Evolutionary conservation across 2,113 vertebrate genomes (phyloP).

Genomic region (Petroica traversi): DNA sequence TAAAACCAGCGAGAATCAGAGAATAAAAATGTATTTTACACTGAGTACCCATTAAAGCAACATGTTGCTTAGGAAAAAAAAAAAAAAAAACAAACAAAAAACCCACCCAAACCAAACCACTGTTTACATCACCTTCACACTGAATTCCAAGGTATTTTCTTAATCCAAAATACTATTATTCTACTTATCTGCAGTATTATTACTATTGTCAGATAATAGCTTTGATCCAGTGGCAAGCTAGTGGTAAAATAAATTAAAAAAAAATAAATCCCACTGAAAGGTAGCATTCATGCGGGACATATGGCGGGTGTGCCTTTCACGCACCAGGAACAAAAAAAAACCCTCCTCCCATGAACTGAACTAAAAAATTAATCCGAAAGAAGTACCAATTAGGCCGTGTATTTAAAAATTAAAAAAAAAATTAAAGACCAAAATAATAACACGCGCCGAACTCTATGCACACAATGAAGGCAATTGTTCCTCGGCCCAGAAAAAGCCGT

Average conservation of each 20-base stretch:
- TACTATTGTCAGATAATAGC: neutral
- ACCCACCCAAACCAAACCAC: neutral
- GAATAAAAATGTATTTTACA: neutral
- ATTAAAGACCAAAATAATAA: neutral
- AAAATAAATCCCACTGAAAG: slow-evolving; percentile 1
- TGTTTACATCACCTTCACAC: neutral
- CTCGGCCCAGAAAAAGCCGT: slow-evolving; percentile 11
- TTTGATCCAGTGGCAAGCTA: neutral
- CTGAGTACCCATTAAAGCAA: neutral
- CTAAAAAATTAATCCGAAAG: slow-evolving; percentile 27
- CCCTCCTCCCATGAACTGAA: neutral
- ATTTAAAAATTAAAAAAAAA: neutral
- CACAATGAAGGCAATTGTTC: slow-evolving; percentile 35
- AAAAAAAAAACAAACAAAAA: neutral
- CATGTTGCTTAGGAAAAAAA: neutral
- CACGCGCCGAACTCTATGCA: neutral
- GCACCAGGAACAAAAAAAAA: neutral
- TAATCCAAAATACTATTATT: neutral
- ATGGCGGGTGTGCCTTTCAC: rapidly evolving
- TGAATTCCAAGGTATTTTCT: neutral
- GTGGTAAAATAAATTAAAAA: neutral
- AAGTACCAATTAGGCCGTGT: slow-evolving; percentile 13
- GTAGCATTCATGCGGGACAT: neutral
- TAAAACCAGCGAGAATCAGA: neutral
- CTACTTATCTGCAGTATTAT: neutral